Conservation (phyloP, 1,140 invertebrate species). For the Drosophila kikkawai region DNA sequence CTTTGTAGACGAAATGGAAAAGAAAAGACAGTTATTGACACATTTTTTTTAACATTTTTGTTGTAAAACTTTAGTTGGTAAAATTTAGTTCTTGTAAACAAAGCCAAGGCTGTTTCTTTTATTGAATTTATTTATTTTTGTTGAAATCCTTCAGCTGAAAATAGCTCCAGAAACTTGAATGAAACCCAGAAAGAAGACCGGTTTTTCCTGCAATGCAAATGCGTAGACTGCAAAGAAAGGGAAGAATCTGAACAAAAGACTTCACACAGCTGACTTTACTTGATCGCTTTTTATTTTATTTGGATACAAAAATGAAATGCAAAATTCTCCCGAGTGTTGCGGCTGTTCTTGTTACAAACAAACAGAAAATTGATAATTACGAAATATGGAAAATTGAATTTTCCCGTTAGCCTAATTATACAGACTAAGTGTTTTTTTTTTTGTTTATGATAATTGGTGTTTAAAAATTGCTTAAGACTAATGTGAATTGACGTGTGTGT, state of each 20-base stretch:
- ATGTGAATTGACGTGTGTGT: conserved; percentile 36
- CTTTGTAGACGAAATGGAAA: too few species aligned
- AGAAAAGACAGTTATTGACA: too few species aligned
- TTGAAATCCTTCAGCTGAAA: conserved; percentile 2
- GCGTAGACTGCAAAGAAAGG: neutral
- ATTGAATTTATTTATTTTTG: too few species aligned
- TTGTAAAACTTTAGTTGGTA: too few species aligned
- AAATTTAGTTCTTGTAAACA: too few species aligned
- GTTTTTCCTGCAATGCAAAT: conserved; percentile 16
- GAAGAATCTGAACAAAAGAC: conserved; percentile 9
- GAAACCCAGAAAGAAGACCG: conserved; percentile 8
- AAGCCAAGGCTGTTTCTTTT: too few species aligned
- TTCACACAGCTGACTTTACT: conserved; percentile 2
- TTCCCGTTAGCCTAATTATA: conserved; percentile 46
- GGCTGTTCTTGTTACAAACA: conserved; percentile 55
- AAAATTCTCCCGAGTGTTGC: conserved; percentile 49
- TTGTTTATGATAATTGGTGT: conserved; percentile 38
- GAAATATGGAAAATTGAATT: conserved; percentile 21
- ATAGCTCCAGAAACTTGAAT: neutral
- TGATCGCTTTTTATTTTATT: conserved; percentile 34
- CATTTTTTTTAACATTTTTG: too few species aligned
- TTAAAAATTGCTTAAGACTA: conserved; percentile 55
- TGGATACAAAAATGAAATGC: conserved; percentile 59
- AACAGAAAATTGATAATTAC: conserved; percentile 24
- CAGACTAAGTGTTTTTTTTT: conserved; percentile 23